Percentiles rank a stretch among this genome's conserved stretches.
Evolutionary conservation across 2,888 invertebrate species (phyloP).

Genomic region (Troglohyphantes excavatus): DNA sequence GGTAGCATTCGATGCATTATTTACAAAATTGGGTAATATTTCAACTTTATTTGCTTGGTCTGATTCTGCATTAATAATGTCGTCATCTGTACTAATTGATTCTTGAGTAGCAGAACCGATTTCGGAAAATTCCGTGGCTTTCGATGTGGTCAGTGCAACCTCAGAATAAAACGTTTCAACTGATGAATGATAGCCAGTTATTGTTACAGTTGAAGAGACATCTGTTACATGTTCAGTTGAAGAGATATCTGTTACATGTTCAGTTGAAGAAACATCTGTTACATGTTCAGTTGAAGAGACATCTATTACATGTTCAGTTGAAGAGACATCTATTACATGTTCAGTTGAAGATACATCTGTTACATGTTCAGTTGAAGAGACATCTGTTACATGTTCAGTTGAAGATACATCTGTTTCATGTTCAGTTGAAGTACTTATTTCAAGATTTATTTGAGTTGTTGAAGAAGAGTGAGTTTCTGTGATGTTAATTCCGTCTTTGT

Average conservation of each 20-base stretch:
- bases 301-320: too few species aligned
- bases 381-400: too few species aligned
- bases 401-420: too few species aligned
- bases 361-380: too few species aligned
- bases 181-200: too few species aligned
- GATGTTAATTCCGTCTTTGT: neutral
- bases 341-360: too few species aligned
- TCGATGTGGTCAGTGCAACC: neutral
- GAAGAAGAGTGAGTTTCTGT: neutral
- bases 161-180: neutral
- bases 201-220: too few species aligned
- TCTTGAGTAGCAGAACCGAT: neutral
- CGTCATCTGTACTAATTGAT: neutral
- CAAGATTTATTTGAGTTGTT: neutral
- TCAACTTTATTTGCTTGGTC: neutral
- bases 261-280: too few species aligned
- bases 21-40: neutral
- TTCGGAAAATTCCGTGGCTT: neutral
- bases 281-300: too few species aligned
- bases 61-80: neutral
- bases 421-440: neutral
- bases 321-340: too few species aligned
- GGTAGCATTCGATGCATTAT: neutral
- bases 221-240: neutral
- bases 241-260: neutral